phyloP scores from a whole-genome alignment of 2,113 vertebrate species.

The Condylura cristata region DNA sequence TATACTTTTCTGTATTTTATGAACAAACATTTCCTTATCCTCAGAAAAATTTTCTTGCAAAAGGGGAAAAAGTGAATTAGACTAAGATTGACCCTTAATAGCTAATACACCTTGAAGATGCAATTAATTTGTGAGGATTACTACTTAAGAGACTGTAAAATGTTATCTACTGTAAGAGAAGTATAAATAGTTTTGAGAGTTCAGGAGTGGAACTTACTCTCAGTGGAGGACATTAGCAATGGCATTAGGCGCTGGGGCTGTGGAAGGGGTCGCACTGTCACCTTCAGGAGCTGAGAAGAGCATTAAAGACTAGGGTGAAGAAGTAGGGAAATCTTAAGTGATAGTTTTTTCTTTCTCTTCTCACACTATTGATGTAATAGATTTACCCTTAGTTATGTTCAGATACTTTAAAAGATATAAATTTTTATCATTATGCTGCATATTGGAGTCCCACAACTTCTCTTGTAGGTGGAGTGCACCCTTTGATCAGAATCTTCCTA shows the following conservation, averaged over 20 bases:
- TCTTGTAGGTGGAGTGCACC: not conserved
- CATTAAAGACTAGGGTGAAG: not conserved
- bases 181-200: not conserved
- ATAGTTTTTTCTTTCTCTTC: not conserved
- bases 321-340: not conserved
- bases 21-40: not conserved
- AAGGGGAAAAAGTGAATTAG: not conserved
- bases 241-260: too few relatives aligned
- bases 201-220: not conserved
- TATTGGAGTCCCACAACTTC: not conserved
- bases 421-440: not conserved
- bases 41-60: slow-evolving; percentile 40
- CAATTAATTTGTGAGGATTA: not conserved
- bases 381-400: not conserved
- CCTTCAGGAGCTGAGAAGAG: not conserved
- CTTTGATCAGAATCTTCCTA: not conserved
- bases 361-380: not conserved
- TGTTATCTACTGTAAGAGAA: not conserved
- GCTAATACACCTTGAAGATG: not conserved
- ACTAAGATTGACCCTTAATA: not conserved
- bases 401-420: not conserved
- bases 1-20: not conserved
- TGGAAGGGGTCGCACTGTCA: not conserved
- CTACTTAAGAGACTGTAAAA: not conserved
- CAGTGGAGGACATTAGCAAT: not conserved